These are phyloP conservation scores for Spermophilus dauricus DNA, from an alignment of 2,113 vertebrate genomes.

Conservation along the genomic window DNA sequence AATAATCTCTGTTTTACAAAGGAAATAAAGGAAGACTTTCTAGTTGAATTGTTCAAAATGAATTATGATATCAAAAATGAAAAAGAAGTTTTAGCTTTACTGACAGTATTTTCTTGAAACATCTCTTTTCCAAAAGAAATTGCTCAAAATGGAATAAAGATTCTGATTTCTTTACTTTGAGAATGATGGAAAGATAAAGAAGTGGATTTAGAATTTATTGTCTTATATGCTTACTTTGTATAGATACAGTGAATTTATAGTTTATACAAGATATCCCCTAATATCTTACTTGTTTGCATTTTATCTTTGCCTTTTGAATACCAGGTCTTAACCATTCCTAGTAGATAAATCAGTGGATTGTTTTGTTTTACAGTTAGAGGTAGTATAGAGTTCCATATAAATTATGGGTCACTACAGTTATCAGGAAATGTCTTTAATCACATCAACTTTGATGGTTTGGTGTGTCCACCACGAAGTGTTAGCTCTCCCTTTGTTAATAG, in stretches of 20 bases:
- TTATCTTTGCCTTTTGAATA: constrained; percentile 22
- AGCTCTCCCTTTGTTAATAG: neutral
- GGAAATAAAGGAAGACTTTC: constrained; percentile 78
- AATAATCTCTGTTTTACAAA: constrained; percentile 83
- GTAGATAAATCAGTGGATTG: neutral
- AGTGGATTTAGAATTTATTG: constrained; percentile 3
- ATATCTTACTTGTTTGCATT: neutral
- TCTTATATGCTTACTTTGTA: neutral
- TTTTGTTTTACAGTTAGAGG: constrained; percentile 12
- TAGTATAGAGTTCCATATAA: neutral
- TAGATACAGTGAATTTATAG: neutral
- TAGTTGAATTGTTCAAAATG: constrained; percentile 79
- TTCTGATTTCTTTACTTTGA: neutral
- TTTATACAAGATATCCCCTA: neutral
- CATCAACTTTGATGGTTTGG: neutral
- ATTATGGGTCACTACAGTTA: neutral
- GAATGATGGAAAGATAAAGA: neutral
- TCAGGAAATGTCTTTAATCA: neutral
- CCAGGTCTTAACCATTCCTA: neutral
- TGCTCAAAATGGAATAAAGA: constrained; percentile 19
- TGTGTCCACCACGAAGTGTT: neutral
- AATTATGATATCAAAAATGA: constrained; percentile 75
- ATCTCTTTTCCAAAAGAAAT: constrained; percentile 30
- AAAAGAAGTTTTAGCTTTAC: constrained; percentile 5
- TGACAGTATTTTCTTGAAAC: constrained; percentile 38